Percentiles rank a stretch among this genome's conserved stretches.
Conservation (phyloP, 1,140 invertebrate genomes). For the Drosophila sucinea region DNA sequence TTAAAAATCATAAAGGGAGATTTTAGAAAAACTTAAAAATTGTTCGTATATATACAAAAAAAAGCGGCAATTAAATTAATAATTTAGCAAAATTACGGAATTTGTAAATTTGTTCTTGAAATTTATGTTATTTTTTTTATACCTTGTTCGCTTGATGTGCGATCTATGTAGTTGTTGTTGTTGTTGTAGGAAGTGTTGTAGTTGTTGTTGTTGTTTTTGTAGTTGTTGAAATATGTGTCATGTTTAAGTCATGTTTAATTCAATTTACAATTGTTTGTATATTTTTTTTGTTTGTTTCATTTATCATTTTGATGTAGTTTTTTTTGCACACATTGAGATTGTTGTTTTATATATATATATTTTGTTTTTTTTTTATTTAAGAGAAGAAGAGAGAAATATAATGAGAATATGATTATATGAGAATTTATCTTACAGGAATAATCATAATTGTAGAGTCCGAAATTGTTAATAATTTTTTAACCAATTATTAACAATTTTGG, state of each 20-base stretch:
- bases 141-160: slow-evolving; percentile 83
- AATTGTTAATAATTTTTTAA: neutral
- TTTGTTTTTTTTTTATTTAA: slow-evolving; percentile 46
- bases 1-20: neutral
- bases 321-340: slow-evolving; percentile 78
- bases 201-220: slow-evolving; percentile 30
- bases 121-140: slow-evolving; percentile 53
- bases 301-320: slow-evolving; percentile 35
- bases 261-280: slow-evolving; percentile 69
- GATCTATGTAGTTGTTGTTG: slow-evolving; percentile 75
- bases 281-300: slow-evolving; percentile 53
- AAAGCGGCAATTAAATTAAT: slow-evolving; percentile 52
- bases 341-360: slow-evolving; percentile 53
- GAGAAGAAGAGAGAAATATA: slow-evolving; percentile 76
- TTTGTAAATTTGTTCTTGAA: slow-evolving; percentile 47
- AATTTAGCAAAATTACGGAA: slow-evolving; percentile 54
- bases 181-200: slow-evolving; percentile 55
- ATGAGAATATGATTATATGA: slow-evolving; percentile 78
- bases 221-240: slow-evolving; percentile 64
- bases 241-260: slow-evolving; percentile 64
- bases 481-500: neutral
- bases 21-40: slow-evolving; percentile 20
- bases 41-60: slow-evolving; percentile 48
- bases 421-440: slow-evolving; percentile 72
- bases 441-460: neutral